Evolutionary conservation across 2,113 vertebrate species (phyloP).

Genomic region (Sylvicapra grimmia): DNA sequence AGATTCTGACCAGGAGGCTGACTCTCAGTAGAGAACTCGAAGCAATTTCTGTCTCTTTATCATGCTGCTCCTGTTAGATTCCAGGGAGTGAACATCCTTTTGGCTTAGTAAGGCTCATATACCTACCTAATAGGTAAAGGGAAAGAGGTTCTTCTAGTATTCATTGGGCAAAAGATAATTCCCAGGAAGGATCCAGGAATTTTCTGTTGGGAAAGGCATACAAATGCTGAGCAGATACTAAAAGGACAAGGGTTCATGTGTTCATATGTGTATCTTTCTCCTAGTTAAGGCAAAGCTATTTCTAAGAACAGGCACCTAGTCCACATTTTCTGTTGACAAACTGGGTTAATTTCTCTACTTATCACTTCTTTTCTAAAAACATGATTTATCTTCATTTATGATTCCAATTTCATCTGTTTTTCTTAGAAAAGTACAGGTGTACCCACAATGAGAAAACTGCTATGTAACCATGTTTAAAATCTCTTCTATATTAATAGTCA

Average conservation of each 20-base stretch:
- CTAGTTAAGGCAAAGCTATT: background rate
- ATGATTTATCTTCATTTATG: background rate
- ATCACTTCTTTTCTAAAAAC: background rate
- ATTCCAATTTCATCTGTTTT: background rate
- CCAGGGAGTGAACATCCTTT: background rate
- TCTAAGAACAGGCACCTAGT: background rate
- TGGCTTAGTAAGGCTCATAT: background rate
- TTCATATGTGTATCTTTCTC: background rate
- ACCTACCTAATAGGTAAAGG: background rate
- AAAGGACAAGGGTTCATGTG: background rate
- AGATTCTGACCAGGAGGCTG: background rate
- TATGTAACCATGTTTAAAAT: background rate
- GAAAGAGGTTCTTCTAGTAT: background rate
- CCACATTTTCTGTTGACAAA: background rate
- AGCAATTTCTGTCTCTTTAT: background rate
- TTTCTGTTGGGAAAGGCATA: background rate
- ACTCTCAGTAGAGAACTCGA: background rate
- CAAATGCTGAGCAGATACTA: background rate
- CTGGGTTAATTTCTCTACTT: background rate
- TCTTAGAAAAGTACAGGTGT: background rate
- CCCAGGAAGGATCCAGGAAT: background rate
- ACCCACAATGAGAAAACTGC: background rate
- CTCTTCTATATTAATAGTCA: background rate
- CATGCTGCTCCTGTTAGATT: background rate
- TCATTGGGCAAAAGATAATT: background rate